These are phyloP conservation scores for Hermaeophaga mercurialis DNA, from an alignment of 2,888 invertebrate species.

Conservation along the genomic window DNA sequence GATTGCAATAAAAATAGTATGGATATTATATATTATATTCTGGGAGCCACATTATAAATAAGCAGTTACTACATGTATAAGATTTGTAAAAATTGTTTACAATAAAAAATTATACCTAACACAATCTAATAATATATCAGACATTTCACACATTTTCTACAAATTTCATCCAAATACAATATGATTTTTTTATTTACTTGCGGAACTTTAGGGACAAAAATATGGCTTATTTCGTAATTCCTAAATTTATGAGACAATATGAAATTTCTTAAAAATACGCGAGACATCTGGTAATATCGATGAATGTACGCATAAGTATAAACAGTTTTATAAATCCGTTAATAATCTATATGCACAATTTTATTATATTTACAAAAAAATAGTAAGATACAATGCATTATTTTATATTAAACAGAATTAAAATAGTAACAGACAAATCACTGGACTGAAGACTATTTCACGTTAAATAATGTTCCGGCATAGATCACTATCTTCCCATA, in stretches of 20 bases:
- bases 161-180: background rate
- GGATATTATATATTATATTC: conserved; percentile 31
- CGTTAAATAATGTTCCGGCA: conserved; percentile 55
- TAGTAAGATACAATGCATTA: conserved; percentile 54
- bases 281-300: conserved; percentile 40
- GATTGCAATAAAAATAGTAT: conserved; percentile 42
- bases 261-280: background rate
- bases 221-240: too few relatives aligned
- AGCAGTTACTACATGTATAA: conserved; percentile 46
- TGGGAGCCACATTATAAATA: conserved; percentile 45
- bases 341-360: conserved; percentile 59
- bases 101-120: conserved; percentile 50
- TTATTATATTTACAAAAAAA: conserved; percentile 59
- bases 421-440: conserved; percentile 56
- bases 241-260: background rate
- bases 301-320: conserved; percentile 54
- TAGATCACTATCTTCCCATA: conserved; percentile 49
- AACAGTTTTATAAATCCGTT: conserved; percentile 57
- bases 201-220: too few relatives aligned
- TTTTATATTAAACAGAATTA: conserved; percentile 46
- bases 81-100: conserved; percentile 48
- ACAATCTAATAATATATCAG: conserved; percentile 49
- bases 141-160: background rate
- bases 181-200: background rate
- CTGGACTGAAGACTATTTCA: conserved; percentile 56